These are phyloP conservation scores for Isaurus tuberculatus DNA, from an alignment of 92 coral and sea anemone genomes.

Conservation along the genomic window DNA sequence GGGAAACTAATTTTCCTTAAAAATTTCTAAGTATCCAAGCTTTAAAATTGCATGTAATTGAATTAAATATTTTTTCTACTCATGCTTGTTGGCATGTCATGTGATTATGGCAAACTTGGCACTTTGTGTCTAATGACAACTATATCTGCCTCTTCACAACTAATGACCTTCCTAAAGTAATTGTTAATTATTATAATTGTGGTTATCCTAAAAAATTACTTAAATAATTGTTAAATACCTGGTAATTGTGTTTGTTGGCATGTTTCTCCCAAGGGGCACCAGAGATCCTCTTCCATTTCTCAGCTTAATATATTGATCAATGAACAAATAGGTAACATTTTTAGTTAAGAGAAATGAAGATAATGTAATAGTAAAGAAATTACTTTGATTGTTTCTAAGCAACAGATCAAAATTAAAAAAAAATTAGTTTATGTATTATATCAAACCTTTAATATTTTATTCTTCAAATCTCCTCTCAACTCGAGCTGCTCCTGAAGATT, in stretches of 20 bases:
- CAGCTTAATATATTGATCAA: conserved; percentile 37
- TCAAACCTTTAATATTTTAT: conserved; percentile 53
- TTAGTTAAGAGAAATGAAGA: too few species aligned
- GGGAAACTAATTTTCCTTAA: too few species aligned
- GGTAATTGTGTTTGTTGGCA: conserved; percentile 76
- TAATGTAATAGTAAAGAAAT: too few species aligned
- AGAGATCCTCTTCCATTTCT: conserved; percentile 85
- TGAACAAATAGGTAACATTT: neutral
- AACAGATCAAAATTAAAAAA: too few species aligned
- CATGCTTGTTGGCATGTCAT: too few species aligned
- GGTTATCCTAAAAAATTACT: neutral
- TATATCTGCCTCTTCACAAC: neutral
- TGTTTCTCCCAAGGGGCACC: conserved; percentile 67
- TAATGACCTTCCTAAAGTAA: neutral
- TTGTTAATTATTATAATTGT: neutral
- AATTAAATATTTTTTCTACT: too few species aligned
- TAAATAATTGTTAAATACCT: conserved; percentile 50
- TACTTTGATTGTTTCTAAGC: too few species aligned
- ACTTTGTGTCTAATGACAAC: neutral
- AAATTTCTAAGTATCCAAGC: too few species aligned
- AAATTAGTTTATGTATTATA: too few species aligned
- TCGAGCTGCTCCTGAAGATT: conserved; percentile 54
- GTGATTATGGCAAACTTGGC: too few species aligned
- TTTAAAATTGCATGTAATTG: too few species aligned
- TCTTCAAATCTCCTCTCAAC: conserved; percentile 19